Percentiles rank a stretch among this genome's conserved stretches.
Evolutionary conservation across 2,113 vertebrate genomes (phyloP).

Genomic region (Aptenodytes forsteri): DNA sequence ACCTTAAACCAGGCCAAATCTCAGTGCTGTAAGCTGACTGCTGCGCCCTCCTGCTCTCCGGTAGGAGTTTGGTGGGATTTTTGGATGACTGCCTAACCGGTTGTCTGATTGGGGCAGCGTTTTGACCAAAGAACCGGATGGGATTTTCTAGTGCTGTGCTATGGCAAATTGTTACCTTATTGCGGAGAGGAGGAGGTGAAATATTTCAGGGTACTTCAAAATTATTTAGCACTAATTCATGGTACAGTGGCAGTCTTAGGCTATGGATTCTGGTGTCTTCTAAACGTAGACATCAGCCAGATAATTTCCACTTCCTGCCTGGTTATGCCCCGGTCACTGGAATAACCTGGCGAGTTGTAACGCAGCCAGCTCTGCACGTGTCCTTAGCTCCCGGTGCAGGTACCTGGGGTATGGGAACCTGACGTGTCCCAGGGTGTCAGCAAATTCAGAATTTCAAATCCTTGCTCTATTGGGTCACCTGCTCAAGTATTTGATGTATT

Average conservation of each 20-base stretch:
- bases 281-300: background rate
- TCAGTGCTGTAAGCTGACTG: background rate
- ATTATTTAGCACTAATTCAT: background rate
- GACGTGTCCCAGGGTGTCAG: background rate
- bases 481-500: background rate
- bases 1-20: background rate
- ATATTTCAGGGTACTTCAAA: background rate
- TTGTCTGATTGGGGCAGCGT: background rate
- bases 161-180: background rate
- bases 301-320: background rate
- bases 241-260: background rate
- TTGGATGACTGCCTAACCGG: background rate
- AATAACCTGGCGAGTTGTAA: background rate
- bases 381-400: background rate
- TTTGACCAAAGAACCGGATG: background rate
- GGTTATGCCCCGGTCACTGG: background rate
- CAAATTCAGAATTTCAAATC: background rate
- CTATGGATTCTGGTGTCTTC: background rate
- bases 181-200: background rate
- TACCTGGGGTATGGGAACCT: background rate
- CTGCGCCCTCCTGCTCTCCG: background rate
- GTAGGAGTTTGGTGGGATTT: background rate
- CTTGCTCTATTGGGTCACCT: background rate
- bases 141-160: background rate
- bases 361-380: background rate